These are phyloP conservation scores for Cyrtorhinus lividipennis DNA, from an alignment of 1,140 invertebrate species.

Conservation along the genomic window DNA sequence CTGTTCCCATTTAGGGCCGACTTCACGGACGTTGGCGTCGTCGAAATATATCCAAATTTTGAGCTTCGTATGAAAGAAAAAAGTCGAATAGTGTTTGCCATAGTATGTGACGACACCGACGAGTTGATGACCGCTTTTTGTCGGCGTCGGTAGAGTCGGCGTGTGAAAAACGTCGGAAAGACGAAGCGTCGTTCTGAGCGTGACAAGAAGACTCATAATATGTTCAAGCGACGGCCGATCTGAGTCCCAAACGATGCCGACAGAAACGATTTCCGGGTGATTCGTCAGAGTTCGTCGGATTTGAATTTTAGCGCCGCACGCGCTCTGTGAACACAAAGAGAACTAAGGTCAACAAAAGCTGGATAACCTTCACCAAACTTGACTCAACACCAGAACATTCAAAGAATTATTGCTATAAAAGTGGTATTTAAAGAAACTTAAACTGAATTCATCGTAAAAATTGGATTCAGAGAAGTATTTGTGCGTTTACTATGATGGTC, in stretches of 20 bases:
- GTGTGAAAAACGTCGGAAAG: conserved; percentile 82
- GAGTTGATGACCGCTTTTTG: conserved; percentile 62
- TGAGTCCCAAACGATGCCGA: conserved; percentile 94
- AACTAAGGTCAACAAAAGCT: conserved; percentile 28
- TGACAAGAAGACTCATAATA: conserved; percentile 78
- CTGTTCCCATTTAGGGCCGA: conserved; percentile 83
- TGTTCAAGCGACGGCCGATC: conserved; percentile 78
- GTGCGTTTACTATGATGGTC: too few relatives aligned
- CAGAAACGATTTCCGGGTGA: conserved; percentile 82
- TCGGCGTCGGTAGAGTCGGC: conserved; percentile 63
- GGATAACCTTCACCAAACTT: not conserved
- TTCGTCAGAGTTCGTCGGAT: conserved; percentile 80
- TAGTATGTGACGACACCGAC: conserved; percentile 93
- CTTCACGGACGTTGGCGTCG: conserved; percentile 86
- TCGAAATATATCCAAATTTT: conserved; percentile 92
- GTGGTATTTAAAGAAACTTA: too few relatives aligned
- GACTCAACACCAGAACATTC: too few relatives aligned
- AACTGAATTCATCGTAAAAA: too few relatives aligned
- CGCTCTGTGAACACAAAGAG: conserved; percentile 65
- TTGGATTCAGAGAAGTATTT: too few relatives aligned
- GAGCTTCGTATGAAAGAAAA: conserved; percentile 88
- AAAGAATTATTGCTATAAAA: too few relatives aligned
- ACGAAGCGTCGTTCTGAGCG: conserved; percentile 66
- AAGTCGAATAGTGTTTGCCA: conserved; percentile 92
- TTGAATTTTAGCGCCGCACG: conserved; percentile 84